Percentiles rank a stretch among this genome's conserved stretches.
phyloP scores from a whole-genome alignment of 2,888 invertebrate species.

The Blomia tropicalis region DNA sequence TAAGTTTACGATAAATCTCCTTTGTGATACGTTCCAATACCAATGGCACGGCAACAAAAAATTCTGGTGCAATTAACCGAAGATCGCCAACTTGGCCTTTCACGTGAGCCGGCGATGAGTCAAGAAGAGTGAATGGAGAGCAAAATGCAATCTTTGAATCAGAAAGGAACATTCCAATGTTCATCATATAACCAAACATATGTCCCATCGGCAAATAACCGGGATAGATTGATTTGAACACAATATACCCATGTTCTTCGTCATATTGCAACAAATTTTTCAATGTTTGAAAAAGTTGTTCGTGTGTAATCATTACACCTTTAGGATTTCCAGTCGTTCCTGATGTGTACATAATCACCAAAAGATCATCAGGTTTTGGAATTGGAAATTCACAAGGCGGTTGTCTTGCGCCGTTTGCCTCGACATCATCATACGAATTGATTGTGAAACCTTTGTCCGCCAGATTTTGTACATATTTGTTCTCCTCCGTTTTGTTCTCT shows the following conservation, averaged over 20 bases:
- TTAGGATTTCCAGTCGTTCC: slow-evolving; percentile 47
- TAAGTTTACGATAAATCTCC: slow-evolving; percentile 81
- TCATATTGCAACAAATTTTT: slow-evolving; percentile 27
- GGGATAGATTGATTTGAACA: slow-evolving; percentile 46
- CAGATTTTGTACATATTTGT: background rate
- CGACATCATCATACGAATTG: slow-evolving; percentile 11
- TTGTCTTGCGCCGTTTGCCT: background rate
- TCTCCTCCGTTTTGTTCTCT: background rate
- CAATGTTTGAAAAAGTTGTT: slow-evolving; percentile 26
- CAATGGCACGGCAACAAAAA: slow-evolving; percentile 86
- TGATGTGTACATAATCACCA: slow-evolving; percentile 97
- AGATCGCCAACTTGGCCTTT: slow-evolving; percentile 86
- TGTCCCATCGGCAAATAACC: slow-evolving; percentile 92
- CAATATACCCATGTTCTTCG: background rate
- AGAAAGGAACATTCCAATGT: slow-evolving; percentile 56
- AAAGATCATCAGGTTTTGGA: slow-evolving; percentile 58
- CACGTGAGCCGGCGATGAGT: slow-evolving; percentile 48
- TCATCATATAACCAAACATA: slow-evolving; percentile 68
- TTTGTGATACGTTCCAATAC: slow-evolving; percentile 94
- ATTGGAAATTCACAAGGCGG: background rate
- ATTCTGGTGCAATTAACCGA: slow-evolving; percentile 68
- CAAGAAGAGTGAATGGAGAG: slow-evolving; percentile 61
- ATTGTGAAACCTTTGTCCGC: background rate
- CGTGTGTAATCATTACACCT: slow-evolving; percentile 35
- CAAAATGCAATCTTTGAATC: slow-evolving; percentile 91